phyloP scores from a whole-genome alignment of 2,888 invertebrate species.

The Eupithecia centaureata region DNA sequence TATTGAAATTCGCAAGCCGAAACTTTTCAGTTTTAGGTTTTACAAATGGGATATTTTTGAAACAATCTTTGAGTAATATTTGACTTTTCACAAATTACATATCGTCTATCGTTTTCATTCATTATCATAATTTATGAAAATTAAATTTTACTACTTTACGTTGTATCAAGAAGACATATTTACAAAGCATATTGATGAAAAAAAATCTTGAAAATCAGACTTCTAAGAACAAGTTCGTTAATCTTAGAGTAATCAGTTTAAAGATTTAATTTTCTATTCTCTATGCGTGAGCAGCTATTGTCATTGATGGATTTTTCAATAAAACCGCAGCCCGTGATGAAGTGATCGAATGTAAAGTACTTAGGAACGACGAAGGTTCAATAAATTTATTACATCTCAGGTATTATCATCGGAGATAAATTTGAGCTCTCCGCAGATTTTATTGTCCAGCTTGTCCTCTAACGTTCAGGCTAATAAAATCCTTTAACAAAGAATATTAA shows the following conservation, averaged over 20 bases:
- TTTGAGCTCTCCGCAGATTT: neutral
- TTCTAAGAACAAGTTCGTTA: neutral
- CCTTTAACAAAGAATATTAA: conserved; percentile 34
- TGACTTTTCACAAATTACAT: too few species aligned
- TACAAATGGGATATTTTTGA: neutral
- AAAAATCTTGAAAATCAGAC: neutral
- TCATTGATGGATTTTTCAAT: neutral
- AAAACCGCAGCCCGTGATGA: neutral
- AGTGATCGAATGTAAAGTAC: conserved; percentile 5
- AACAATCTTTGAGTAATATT: too few species aligned
- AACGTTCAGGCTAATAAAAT: conserved; percentile 24
- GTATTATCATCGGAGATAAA: neutral
- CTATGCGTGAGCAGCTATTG: neutral
- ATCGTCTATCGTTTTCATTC: too few species aligned
- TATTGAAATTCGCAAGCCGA: neutral
- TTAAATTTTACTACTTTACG: too few species aligned
- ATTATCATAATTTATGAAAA: too few species aligned
- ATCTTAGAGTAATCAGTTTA: neutral
- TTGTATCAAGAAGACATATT: neutral
- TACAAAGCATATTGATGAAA: neutral
- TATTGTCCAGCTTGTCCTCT: neutral
- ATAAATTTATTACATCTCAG: neutral
- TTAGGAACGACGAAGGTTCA: neutral
- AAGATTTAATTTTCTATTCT: neutral
- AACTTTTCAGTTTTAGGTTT: neutral